Evolutionary conservation across 2,113 vertebrate genomes (phyloP), one percentile per base, ranked within the genome.

Genomic region (Platanista minor): DNA sequence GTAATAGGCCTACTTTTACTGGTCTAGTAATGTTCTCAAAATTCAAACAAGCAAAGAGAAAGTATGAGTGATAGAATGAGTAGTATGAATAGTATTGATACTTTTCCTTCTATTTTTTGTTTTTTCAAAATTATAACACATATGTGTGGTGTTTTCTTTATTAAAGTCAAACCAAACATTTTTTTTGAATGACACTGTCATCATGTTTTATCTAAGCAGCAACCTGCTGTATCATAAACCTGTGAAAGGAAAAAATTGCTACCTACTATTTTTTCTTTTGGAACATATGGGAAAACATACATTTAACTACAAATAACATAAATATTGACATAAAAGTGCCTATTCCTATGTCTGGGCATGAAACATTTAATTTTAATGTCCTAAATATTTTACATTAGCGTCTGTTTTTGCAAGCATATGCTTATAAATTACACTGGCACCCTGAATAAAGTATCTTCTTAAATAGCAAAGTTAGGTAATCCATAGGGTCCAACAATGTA

Each of bases 341-440:
- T 69, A 91, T 61, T 91, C 12, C 64, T 90, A 72, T 69, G 67
- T 83, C 31, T 71, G 27, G 14, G 21, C 7, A 72, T 94, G 46
- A 96, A 85, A 41, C 85, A 85, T 67, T 94, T 94, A 95, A 95
- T 72, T 96, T 83, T 57, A 82, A 72, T 85, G 6, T 72, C 36
- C n/a, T 82, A 85, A 92, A 87, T 93, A 4, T 36, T 96, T 95
- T 82, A 43, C 2, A 72, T 94, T 87, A 77, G 29, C 80, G 84
- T 95, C 21, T 80, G 36, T 33, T 91, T 96, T 75, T 80, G 59
- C 2, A 84, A 92, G 12, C 64, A 41, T 29, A 71, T 61, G 17
- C 25, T 93, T 91, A 84, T 84, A 97, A 86, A 88, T 81, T 84
- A 90, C 14, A 17, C 49, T 87, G 52, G 3, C 49, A 69, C 84